These are phyloP conservation scores for Andrena fulva DNA, from an alignment of 2,888 invertebrate genomes.

Conservation along the genomic window DNA sequence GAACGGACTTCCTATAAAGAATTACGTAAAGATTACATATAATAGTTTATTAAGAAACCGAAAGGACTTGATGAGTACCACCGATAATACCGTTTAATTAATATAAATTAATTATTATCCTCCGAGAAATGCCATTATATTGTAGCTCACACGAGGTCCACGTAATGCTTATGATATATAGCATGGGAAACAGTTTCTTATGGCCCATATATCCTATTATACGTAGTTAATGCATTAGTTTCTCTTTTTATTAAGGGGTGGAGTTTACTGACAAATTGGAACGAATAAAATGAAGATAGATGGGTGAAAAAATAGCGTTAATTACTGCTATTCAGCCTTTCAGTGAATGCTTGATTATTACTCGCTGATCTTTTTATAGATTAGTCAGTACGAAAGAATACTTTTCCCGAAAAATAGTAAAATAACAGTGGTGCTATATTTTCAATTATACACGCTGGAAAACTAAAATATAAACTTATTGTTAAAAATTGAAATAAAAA, in stretches of 20 bases:
- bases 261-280: constrained; percentile 23
- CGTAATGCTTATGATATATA: constrained; percentile 14
- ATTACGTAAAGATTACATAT: not conserved
- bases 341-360: constrained; percentile 5
- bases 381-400: not conserved
- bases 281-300: constrained; percentile 32
- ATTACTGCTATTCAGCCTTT: constrained; percentile 13
- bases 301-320: constrained; percentile 9
- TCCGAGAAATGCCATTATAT: not conserved
- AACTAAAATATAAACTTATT: not conserved
- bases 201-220: constrained; percentile 24
- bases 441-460: no score
- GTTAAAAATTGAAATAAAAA: not conserved
- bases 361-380: not conserved
- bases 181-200: constrained; percentile 23
- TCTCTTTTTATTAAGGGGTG: constrained; percentile 20
- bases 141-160: not conserved
- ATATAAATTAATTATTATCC: not conserved
- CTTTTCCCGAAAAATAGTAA: not conserved
- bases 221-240: constrained; percentile 33
- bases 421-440: not conserved
- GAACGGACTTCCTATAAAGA: not conserved
- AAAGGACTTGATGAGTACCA: not conserved
- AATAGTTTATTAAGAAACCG: no score
- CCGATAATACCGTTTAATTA: not conserved